Evolutionary conservation across 2,888 invertebrate species (phyloP).

Genomic region (Pogonocherus hispidulus): DNA sequence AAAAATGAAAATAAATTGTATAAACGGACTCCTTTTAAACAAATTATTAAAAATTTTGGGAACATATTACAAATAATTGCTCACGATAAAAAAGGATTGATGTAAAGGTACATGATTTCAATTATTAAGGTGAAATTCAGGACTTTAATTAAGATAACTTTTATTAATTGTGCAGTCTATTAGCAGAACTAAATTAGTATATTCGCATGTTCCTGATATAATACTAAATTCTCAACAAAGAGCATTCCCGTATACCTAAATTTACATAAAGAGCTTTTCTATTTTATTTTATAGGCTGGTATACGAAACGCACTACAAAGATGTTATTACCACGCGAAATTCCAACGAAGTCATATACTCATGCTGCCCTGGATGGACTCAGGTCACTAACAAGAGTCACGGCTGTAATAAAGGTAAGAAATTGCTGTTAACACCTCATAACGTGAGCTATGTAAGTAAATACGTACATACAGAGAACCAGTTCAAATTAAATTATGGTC

Average conservation of each 20-base stretch:
- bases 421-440: slow-evolving; percentile 3
- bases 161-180: no score
- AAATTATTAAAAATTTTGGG: no score
- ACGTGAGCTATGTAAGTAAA: not conserved
- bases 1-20: no score
- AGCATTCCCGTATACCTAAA: not conserved
- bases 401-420: slow-evolving; percentile 76
- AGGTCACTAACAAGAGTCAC: slow-evolving; percentile 70
- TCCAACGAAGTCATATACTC: slow-evolving; percentile 69
- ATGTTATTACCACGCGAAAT: slow-evolving; percentile 67
- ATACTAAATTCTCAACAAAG: not conserved
- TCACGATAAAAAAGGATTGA: no score
- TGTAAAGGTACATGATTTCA: no score
- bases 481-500: no score
- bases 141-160: no score
- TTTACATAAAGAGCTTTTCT: not conserved
- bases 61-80: no score
- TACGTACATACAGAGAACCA: no score
- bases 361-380: slow-evolving; percentile 77
- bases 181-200: not conserved
- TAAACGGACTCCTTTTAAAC: no score
- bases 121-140: no score
- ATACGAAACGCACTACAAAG: slow-evolving; percentile 71
- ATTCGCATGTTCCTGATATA: not conserved
- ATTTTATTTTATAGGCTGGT: slow-evolving; percentile 66